Evolutionary conservation across 2,888 invertebrate genomes (phyloP).

Genomic region (Alloscopus bannaensis): DNA sequence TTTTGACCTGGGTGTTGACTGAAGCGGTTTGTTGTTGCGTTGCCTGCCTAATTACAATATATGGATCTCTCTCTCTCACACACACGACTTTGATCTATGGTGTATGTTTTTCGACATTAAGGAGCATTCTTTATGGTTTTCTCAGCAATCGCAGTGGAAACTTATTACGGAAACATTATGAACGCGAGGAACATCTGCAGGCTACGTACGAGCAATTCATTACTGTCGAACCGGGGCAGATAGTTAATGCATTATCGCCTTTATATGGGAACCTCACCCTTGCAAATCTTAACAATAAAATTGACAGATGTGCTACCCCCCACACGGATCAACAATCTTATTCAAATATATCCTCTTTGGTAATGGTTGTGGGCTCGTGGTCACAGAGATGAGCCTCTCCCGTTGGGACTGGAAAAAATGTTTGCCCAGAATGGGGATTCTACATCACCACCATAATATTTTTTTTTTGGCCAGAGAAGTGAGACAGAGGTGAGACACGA

Average conservation of each 20-base stretch:
- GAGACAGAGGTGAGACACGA: too few species aligned
- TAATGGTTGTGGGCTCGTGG: slow-evolving; percentile 32
- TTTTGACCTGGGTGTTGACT: too few species aligned
- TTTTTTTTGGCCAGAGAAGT: too few species aligned
- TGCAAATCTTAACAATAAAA: slow-evolving; percentile 49
- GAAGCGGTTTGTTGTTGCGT: too few species aligned
- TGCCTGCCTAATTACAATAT: too few species aligned
- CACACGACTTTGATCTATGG: too few species aligned
- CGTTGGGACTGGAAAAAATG: slow-evolving; percentile 36
- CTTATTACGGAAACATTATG: too few species aligned
- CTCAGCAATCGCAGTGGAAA: too few species aligned
- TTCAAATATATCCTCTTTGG: slow-evolving; percentile 44
- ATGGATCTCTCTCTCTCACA: too few species aligned
- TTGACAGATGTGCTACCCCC: slow-evolving; percentile 63
- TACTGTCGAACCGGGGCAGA: slow-evolving; percentile 37
- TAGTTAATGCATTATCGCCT: slow-evolving; percentile 18
- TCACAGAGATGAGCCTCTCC: slow-evolving; percentile 33
- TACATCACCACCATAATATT: too few species aligned
- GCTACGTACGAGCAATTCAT: slow-evolving; percentile 41
- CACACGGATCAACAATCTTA: slow-evolving; percentile 50
- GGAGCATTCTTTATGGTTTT: too few species aligned
- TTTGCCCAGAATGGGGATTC: slow-evolving; percentile 14
- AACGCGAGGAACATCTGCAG: slow-evolving; percentile 41
- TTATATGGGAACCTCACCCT: slow-evolving; percentile 51
- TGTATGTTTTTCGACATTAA: too few species aligned